Evolutionary conservation across 1,140 invertebrate species (phyloP), one percentile per base, ranked within the genome.

Genomic region (Bactericera cockerelli): DNA sequence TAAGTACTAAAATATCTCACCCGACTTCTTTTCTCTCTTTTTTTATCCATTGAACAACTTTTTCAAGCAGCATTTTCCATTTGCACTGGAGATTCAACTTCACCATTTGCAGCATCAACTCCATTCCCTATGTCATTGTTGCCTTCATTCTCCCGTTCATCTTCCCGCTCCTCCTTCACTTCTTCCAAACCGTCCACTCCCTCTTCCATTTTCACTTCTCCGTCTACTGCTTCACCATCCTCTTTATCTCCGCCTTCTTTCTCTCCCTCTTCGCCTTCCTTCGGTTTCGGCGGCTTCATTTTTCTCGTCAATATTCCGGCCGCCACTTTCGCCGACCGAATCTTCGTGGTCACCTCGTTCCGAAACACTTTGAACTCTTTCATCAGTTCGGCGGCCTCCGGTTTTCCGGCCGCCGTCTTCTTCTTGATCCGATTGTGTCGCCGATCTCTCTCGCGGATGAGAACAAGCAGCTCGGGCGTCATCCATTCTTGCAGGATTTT

Each of bases 351-450:
- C n/a, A 49, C 42, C 22, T 49, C 42, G 19, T 49, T 49, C 4
- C 42, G 42, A n/a, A 49, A 49, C n/a, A 49, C 22, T n/a, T 49
- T 49, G 22, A 19, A 49, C 22, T 49, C 22, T 49, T 49, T 49
- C 4, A 49, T 19, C 42, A 10, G 4, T 16, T 49, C 42, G 8
- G 42, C n/a, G 16, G 10, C 33, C 10, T 10, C 10, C 16, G 33
- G 33, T n/a, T n/a, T n/a, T 6, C 13, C 28, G 13, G 28, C 4
- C 4, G 4, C 13, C 3, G 42, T n/a, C 19, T 49, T 4, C 22
- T 49, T 49, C 22, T 22, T 16, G 42, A 49, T 4, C 3, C n/a
- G n/a, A 6, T 4, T 10, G n/a, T 49, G 42, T 4, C 22, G 42
- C 22, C 19, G 6, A 16, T 49, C 42, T 6, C 42, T 6, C 19